A percentile compares a stretch with the other conserved stretches of the same genome.
phyloP scores from a whole-genome alignment of 2,888 invertebrate genomes.

The Mythimna ferrago region DNA sequence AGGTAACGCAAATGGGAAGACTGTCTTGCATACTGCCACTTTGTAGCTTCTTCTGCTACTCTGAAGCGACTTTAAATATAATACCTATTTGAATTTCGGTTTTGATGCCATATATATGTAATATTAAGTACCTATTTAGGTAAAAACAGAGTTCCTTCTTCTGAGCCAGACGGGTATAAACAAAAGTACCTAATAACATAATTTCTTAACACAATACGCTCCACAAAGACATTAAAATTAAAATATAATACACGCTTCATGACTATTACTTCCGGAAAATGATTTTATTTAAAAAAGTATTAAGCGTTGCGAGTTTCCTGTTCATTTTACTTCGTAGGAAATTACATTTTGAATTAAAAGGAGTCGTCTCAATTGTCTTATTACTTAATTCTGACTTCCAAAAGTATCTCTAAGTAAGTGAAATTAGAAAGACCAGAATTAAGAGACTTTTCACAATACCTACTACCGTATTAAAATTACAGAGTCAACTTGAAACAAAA shows the following conservation, averaged over 20 bases:
- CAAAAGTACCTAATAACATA: background rate
- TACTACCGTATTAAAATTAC: background rate
- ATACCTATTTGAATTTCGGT: background rate
- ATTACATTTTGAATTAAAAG: constrained; percentile 1
- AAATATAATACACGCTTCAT: background rate
- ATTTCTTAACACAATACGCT: background rate
- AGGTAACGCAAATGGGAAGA: no score
- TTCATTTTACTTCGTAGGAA: background rate
- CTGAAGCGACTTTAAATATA: no score
- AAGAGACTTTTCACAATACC: background rate
- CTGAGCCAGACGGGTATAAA: background rate
- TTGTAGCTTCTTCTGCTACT: no score
- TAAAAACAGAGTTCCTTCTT: no score
- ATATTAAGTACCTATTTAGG: no score
- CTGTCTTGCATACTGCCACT: no score
- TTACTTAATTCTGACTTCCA: background rate
- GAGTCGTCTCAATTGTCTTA: background rate
- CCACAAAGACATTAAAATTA: no score
- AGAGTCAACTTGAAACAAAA: background rate
- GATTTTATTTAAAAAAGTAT: background rate
- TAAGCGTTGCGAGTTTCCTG: background rate
- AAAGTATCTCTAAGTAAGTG: background rate
- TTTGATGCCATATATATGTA: background rate
- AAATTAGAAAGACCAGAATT: background rate
- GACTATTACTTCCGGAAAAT: background rate